phyloP scores from a whole-genome alignment of 2,797 vertebrate species.

The Telmatherina bonti region DNA sequence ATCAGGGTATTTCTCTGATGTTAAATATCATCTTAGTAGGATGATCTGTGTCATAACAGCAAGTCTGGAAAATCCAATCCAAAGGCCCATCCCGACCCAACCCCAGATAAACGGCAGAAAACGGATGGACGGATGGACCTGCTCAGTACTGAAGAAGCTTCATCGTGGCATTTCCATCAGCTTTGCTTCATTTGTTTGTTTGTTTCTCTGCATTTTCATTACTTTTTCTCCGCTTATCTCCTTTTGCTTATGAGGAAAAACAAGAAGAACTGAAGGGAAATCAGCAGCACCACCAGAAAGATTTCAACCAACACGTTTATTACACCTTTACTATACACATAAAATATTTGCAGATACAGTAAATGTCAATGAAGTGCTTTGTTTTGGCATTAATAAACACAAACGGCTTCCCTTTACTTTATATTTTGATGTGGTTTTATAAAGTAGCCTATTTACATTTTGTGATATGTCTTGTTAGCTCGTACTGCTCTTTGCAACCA shows the following conservation, averaged over 20 bases:
- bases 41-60: conserved; percentile 12
- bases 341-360: conserved; percentile 62
- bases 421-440: conserved; percentile 56
- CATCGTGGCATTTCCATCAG: conserved; percentile 25
- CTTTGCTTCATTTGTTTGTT: conserved; percentile 36
- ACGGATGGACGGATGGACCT: too few species aligned
- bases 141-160: too few species aligned
- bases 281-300: conserved; percentile 28
- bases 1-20: too few species aligned
- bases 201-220: conserved; percentile 36
- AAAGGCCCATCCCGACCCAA: too few species aligned
- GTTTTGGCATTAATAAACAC: conserved; percentile 66
- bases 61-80: conserved; percentile 2
- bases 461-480: conserved; percentile 71
- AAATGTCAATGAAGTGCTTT: conserved; percentile 74
- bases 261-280: conserved; percentile 9
- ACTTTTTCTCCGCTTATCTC: conserved; percentile 4
- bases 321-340: conserved; percentile 72
- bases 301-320: conserved; percentile 65
- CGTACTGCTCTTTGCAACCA: conserved; percentile 46
- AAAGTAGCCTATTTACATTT: conserved; percentile 74
- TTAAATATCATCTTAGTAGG: background rate
- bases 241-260: conserved; percentile 10
- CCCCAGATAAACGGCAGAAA: too few species aligned
- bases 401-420: conserved; percentile 43